phyloP scores from a whole-genome alignment of 1,140 invertebrate genomes.

The Ridgeia piscesae region DNA sequence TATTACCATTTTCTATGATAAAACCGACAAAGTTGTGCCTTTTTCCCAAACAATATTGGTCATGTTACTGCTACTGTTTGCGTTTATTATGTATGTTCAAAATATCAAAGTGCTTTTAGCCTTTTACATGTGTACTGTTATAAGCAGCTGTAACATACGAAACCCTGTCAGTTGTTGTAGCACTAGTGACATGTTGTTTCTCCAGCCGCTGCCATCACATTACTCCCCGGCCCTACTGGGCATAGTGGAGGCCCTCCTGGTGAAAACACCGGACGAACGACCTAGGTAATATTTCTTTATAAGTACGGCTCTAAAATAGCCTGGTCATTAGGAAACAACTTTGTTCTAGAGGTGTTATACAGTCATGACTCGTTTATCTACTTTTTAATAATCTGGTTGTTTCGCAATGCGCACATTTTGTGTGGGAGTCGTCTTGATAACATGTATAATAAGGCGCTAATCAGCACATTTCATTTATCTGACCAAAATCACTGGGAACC shows the following conservation, averaged over 20 bases:
- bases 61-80: background rate
- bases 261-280: conserved; percentile 49
- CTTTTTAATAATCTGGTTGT: too few relatives aligned
- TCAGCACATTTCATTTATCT: too few relatives aligned
- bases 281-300: conserved; percentile 44
- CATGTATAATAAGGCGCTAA: too few relatives aligned
- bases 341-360: too few relatives aligned
- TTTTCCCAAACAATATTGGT: background rate
- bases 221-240: conserved; percentile 42
- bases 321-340: too few relatives aligned
- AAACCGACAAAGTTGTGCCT: background rate
- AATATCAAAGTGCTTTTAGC: background rate
- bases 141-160: background rate
- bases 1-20: too few relatives aligned
- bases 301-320: background rate
- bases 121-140: background rate
- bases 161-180: background rate
- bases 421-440: too few relatives aligned
- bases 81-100: background rate
- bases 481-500: too few relatives aligned
- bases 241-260: conserved; percentile 39
- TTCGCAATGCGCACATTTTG: too few relatives aligned
- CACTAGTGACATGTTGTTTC: conserved; percentile 14
- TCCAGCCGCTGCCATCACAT: conserved; percentile 42
- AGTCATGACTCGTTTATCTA: too few relatives aligned